Evolutionary conservation across 64 coral and sea anemone genomes (phyloP), one percentile per base, ranked within the genome.

Genomic region (Platygyra sinensis): DNA sequence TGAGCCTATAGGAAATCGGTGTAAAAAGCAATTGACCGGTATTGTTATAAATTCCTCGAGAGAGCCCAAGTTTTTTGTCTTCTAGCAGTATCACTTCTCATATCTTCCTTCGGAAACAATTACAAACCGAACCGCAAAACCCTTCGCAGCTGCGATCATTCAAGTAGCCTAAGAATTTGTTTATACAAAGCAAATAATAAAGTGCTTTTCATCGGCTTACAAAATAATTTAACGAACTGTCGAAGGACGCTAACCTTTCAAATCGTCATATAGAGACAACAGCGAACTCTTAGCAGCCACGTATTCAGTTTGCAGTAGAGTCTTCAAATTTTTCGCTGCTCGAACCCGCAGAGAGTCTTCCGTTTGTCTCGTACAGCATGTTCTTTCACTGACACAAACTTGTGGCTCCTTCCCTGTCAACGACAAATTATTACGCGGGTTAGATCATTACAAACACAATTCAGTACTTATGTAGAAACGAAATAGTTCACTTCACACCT

Each of bases 321-420:
- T 89, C 60, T 94, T 94, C 27, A 89, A 69, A 49, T 89, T 82
- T 29, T 75, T 94, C 0, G 75, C 72, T 27, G 87, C 79, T 77
- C 81, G 77, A 76, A 64, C 67, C 49, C 83, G 59, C 62, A 94
- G 79, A 76, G 79, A 30, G 10, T 69, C 20, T 54, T 94, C 92
- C 22, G 76, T 89, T 88, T 89, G 86, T 65, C 57, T 78, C 54
- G 92, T 94, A 60, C 92, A 94, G 72, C 92, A 94, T 19, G 92
- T 89, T 74, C 74, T 77, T 5, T 89, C 25, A 57, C 92, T 88
- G 29, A 86, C 28, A 33, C 92, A 94, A 74, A 94, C 79, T 85
- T 89, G 92, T 39, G 92, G 92, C 76, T 94, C 92, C 51, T 79
- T 78, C 17, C 92, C 92, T 94, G 79, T 74, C 82, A 54, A 36